Evolutionary conservation across 2,797 vertebrate species (phyloP).

Genomic region (Manis crassicaudata): DNA sequence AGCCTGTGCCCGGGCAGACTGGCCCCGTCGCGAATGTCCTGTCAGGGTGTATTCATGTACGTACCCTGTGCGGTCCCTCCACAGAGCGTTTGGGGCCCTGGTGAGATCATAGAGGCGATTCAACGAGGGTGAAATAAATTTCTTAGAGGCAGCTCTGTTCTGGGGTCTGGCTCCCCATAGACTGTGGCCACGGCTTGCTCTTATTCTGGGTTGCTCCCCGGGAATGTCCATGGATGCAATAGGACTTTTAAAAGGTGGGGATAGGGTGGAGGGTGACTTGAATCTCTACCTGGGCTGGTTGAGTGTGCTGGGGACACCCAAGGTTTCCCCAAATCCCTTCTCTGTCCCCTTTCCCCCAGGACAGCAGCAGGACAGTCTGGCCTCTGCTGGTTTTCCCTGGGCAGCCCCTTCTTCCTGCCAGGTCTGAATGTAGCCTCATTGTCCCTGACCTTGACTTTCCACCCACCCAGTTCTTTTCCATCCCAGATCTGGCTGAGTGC

Average conservation of each 20-base stretch:
- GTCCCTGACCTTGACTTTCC: background rate
- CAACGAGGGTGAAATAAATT: rapidly evolving
- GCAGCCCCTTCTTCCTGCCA: no score
- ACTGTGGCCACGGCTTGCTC: rapidly evolving
- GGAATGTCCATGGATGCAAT: rapidly evolving
- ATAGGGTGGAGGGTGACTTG: background rate
- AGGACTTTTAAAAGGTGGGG: background rate
- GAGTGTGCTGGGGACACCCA: background rate
- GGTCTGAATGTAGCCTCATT: background rate
- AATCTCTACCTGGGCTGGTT: rapidly evolving
- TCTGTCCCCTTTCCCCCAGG: rapidly evolving
- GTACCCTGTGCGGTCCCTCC: rapidly evolving
- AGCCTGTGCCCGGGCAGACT: background rate
- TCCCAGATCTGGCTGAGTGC: background rate
- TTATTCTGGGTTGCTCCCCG: background rate
- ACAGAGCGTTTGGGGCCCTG: rapidly evolving
- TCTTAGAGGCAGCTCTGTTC: background rate
- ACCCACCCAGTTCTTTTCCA: background rate
- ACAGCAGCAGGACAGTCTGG: background rate
- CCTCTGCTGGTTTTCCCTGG: background rate
- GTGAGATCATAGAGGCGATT: rapidly evolving
- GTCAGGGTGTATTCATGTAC: rapidly evolving
- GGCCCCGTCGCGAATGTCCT: rapidly evolving
- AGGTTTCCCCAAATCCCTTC: background rate
- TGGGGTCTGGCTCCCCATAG: background rate